Base-by-base conservation (phyloP, 2,797 vertebrate species). In the Rhinogobio ventralis region DNA sequence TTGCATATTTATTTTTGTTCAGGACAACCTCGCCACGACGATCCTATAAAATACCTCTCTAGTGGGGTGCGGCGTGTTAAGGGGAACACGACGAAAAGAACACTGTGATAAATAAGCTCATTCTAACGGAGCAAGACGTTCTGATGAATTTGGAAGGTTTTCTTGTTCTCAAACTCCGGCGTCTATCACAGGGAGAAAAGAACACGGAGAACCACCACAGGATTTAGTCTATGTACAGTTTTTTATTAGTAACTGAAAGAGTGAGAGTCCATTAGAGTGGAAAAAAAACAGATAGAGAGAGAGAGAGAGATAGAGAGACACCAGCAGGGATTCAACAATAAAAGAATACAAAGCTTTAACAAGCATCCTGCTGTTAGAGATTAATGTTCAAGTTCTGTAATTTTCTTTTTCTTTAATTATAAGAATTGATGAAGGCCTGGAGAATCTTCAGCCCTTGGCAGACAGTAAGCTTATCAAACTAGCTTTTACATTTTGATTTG, bases 1-100 rank as follows among this genome's bases (percentile, higher is more conserved):
- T 84, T 25, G 11, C 51, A 76, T 9, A 57, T 84, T 78, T 84
- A 64, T 45, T 67, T 57, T 33, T 84, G 64, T 84, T 69, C 74
- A 60, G 74, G n/a, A 78, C 75, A 77, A 77, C 3, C 13, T 13
- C 55, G 64, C 17, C 74, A 77, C 19, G 2, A 20, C 23, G 64
- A 69, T 68, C 73, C 66, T 39, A 57, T 77, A 7, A 84, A 84
- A 55, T 45, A 45, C 11, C 42, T 42, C 19, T 60, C 62, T 69
- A 42, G 2, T 42, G 36, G 77, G 62, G 66, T 46, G 66, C 8
- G 2, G 14, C 0, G 19, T 57, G 57, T 69, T 69, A 60, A 53
- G 36, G 53, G 28, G 83, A 69, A 76, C 71, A 69, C 3, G 0
- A 51, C 20, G 85, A 60, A 60, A 69, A 39, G 64, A 82, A 86